A percentile compares a stretch with the other conserved stretches of the same genome.
These are phyloP conservation scores for Phrixothrix hirtus DNA, from an alignment of 2,888 invertebrate species.

Conservation along the genomic window DNA sequence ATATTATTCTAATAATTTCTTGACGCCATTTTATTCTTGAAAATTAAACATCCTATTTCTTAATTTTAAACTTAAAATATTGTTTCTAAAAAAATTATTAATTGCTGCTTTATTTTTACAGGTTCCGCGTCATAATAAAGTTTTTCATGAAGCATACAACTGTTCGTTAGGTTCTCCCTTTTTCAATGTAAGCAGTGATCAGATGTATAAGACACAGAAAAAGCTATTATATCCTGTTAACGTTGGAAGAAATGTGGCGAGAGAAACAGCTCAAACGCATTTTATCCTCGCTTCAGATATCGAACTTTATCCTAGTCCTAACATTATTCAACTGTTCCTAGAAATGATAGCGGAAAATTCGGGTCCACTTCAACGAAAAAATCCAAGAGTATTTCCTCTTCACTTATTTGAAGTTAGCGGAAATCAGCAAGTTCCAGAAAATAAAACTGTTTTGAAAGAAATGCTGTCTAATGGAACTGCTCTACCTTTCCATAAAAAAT, in stretches of 20 bases:
- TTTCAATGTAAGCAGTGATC: slow-evolving; percentile 64
- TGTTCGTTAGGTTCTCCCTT: slow-evolving; percentile 74
- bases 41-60: too few species aligned
- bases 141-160: slow-evolving; percentile 68
- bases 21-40: too few species aligned
- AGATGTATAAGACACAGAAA: slow-evolving; percentile 78
- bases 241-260: slow-evolving; percentile 86
- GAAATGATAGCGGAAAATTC: slow-evolving; percentile 79
- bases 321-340: slow-evolving; percentile 77
- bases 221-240: slow-evolving; percentile 87
- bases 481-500: slow-evolving; percentile 88
- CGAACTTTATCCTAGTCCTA: slow-evolving; percentile 86
- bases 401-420: slow-evolving; percentile 87
- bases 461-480: slow-evolving; percentile 79
- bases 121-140: slow-evolving; percentile 69
- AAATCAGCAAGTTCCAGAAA: slow-evolving; percentile 68
- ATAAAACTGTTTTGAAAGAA: slow-evolving; percentile 68
- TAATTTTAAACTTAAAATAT: too few species aligned
- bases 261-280: slow-evolving; percentile 80
- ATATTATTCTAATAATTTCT: too few species aligned
- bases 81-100: too few species aligned
- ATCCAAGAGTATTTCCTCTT: slow-evolving; percentile 80
- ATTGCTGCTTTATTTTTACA: too few species aligned
- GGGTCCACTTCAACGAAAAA: slow-evolving; percentile 64
- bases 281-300: slow-evolving; percentile 86